Base-by-base conservation (phyloP, 2,888 invertebrate genomes). In the Coleophora deauratella region DNA sequence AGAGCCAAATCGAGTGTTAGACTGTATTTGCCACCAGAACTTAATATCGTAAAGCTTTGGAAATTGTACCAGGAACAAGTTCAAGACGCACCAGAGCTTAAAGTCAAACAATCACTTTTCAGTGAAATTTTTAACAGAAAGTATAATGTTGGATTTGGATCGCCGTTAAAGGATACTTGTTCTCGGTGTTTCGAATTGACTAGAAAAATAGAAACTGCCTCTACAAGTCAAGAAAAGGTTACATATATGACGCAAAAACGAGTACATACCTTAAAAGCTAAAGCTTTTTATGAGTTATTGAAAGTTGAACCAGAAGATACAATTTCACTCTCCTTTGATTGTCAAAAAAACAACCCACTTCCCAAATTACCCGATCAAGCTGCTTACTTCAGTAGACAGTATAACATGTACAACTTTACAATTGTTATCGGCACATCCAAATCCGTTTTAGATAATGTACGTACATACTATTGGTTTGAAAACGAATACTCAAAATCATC, bases 101-200 rank as follows among this genome's bases (percentile, higher is more conserved):
- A 32, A 21, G 43, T 45, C 27, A 45, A 30, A 34, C 28, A 38
- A 27, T 27, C 36, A 13, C 44, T 40, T 43, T 47, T 50, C 28
- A 37, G 40, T 37, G 44, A 42, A 41, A 39, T 49, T 34, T 49
- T 51, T 35, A 45, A 45, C 21, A 10, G 21, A 8, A 13, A 15
- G 9, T 49, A 41, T 41, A 47, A 49, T 35, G 42, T 51, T 27
- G 48, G 47, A 15, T 51, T 51, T 33, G 46, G 44, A 27, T 37
- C 38, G 14, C 51, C 51, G 8, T 21, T 44, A 32, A 43, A 32
- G 27, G 51, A 51, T 33, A 42, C 45, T 14, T 49, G 51, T 34
- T 49, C 49, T 13, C 40, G 37, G n/a, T 50, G 46, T 28, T 36
- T 43, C 12, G 37, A 50, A 42, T 33, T 50, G 14, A 34, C 15